Percentiles rank a stretch among this genome's conserved stretches.
Evolutionary conservation across 2,888 invertebrate genomes (phyloP).

Genomic region (Brachyptera risi): DNA sequence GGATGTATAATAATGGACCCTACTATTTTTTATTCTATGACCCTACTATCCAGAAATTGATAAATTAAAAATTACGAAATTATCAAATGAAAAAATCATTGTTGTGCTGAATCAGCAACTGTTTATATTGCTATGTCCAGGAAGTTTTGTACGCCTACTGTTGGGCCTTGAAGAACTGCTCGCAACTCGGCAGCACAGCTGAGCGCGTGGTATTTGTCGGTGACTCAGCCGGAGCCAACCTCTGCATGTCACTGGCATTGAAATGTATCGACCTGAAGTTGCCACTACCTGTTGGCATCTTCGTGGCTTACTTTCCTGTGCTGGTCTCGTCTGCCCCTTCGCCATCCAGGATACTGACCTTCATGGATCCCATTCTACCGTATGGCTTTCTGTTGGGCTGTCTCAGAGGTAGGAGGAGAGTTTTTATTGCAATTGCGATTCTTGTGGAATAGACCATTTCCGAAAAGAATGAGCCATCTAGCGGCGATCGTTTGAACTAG

Average conservation of each 20-base stretch:
- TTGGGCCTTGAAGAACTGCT: conserved; percentile 85
- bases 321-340: conserved; percentile 86
- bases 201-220: conserved; percentile 48
- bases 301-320: conserved; percentile 87
- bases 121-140: no score
- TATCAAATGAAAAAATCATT: no score
- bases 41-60: no score
- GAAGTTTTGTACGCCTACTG: conserved; percentile 92
- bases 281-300: conserved; percentile 79
- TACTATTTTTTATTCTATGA: no score
- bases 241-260: conserved; percentile 73
- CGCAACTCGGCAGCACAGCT: conserved; percentile 51
- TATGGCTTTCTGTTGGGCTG: conserved; percentile 90
- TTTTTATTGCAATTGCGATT: no score
- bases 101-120: no score
- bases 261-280: conserved; percentile 74
- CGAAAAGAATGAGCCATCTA: no score
- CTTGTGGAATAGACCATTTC: no score
- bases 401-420: conserved; percentile 64
- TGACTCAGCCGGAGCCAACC: conserved; percentile 96
- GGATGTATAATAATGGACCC: no score
- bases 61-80: no score
- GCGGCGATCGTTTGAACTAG: no score
- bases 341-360: conserved; percentile 83
- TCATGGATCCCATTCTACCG: conserved; percentile 93